phyloP scores from a whole-genome alignment of 2,113 vertebrate genomes.

The Corythornis vintsioides region DNA sequence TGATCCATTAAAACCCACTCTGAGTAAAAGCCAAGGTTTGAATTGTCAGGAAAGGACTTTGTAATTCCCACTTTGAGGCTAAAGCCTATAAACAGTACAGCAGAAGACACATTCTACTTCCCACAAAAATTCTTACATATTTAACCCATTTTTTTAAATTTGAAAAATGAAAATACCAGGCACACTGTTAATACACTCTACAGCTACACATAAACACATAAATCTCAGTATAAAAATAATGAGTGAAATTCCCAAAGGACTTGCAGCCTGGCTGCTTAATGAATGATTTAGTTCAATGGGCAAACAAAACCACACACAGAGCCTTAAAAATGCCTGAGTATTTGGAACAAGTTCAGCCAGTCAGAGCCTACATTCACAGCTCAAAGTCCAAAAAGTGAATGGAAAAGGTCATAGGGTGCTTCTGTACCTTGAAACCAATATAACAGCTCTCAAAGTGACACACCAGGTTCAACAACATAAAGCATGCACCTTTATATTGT shows the following conservation, averaged over 20 bases:
- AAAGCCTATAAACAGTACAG: neutral
- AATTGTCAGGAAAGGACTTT: neutral
- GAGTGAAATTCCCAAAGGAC: neutral
- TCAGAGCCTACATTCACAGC: neutral
- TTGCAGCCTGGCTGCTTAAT: neutral
- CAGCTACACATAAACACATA: neutral
- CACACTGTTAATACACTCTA: neutral
- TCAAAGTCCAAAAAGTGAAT: constrained; percentile 18
- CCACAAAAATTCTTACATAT: neutral
- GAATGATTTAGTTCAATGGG: neutral
- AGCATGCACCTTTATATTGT: neutral
- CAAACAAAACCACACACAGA: neutral
- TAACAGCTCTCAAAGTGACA: neutral
- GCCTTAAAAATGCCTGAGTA: neutral
- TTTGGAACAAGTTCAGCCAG: neutral
- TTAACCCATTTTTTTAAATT: neutral
- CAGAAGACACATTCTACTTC: neutral
- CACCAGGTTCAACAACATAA: neutral
- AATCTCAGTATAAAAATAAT: neutral
- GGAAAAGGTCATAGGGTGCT: neutral
- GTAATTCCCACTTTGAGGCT: neutral
- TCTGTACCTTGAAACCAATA: neutral
- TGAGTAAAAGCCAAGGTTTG: neutral
- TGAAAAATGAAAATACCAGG: neutral
- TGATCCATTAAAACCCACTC: rapidly evolving